Evolutionary conservation across 2,113 vertebrate genomes (phyloP), one percentile per base, ranked within the genome.

Genomic region (Eulemur rufifrons): DNA sequence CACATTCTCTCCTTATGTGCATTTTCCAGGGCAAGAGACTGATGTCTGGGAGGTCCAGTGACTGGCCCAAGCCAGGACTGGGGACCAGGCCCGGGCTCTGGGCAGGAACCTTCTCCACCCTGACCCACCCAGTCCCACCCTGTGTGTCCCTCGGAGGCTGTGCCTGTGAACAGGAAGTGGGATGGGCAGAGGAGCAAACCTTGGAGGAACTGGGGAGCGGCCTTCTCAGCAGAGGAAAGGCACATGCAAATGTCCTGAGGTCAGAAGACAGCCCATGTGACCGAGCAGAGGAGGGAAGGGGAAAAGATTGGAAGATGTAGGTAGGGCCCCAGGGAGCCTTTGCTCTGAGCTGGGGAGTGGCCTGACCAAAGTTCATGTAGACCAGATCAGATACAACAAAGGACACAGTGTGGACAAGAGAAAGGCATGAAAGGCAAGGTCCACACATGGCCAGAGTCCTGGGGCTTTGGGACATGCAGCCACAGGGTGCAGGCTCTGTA

Each of bases 1-100:
- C 0, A 7, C 4, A 18, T 11, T 5, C 21, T 56, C 23, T 1
- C 15, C 56, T 56, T 6, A 0, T 7, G 20, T 83, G 47, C 9
- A 4, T 42, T 45, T 66, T 73, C 56, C 47, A 17, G 23, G 29
- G 11, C 78, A 56, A 6, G 69, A 64, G n/a, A n/a, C 12, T 11
- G 5, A 76, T 21, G 45, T 2, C 0, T 1, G 8, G 21, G 50
- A 18, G 66, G 61, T 25, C 32, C 73, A 7, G 39, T 27, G 10
- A 9, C 12, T 52, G 85, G 32, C 5, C 59, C 32, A 9, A 14
- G 37, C 37, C 50, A 34, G 61, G 32, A 29, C 25, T 42, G 15
- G 12, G 68, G 47, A 42, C 54, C 17, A 0, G 11, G 37, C 37
- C 2, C 0, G 61, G 6, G 15, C 23, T 8, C 37, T 6, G 4